A percentile compares a stretch with the other conserved stretches of the same genome.
Evolutionary conservation across 2,113 vertebrate species (phyloP).

Genomic region (Lagopus muta): DNA sequence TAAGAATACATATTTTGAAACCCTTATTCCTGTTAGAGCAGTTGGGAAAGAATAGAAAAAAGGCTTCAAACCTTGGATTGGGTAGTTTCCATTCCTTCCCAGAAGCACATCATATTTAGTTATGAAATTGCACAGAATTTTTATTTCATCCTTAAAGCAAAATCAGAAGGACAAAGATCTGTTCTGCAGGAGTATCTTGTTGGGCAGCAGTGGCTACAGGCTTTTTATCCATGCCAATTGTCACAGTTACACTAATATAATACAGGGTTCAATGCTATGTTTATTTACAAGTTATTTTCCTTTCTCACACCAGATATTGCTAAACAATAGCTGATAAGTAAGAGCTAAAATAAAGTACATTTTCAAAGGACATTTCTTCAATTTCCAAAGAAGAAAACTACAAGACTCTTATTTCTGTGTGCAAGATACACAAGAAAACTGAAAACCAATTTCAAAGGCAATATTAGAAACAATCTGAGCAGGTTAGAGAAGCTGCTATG

Average conservation of each 20-base stretch:
- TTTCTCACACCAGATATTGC: neutral
- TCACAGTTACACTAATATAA: neutral
- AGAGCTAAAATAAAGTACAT: neutral
- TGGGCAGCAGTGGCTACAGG: neutral
- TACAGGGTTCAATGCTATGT: neutral
- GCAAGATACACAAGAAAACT: constrained; percentile 63
- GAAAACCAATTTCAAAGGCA: constrained; percentile 69
- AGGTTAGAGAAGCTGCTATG: constrained; percentile 39
- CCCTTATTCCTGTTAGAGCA: neutral
- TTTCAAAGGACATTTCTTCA: neutral
- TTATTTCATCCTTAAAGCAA: neutral
- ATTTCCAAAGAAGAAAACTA: constrained; percentile 33
- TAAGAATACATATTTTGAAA: neutral
- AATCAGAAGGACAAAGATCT: neutral
- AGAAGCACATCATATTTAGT: neutral
- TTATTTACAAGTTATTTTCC: neutral
- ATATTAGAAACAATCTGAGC: constrained; percentile 65
- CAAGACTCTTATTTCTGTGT: constrained; percentile 1
- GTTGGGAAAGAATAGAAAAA: neutral
- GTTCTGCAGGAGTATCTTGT: neutral
- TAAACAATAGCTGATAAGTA: neutral
- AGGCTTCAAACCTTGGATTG: neutral
- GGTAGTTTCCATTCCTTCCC: neutral
- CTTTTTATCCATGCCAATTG: neutral
- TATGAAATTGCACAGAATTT: neutral